Evolutionary conservation across 2,888 invertebrate genomes (phyloP).

Genomic region (Tyria jacobaeae): DNA sequence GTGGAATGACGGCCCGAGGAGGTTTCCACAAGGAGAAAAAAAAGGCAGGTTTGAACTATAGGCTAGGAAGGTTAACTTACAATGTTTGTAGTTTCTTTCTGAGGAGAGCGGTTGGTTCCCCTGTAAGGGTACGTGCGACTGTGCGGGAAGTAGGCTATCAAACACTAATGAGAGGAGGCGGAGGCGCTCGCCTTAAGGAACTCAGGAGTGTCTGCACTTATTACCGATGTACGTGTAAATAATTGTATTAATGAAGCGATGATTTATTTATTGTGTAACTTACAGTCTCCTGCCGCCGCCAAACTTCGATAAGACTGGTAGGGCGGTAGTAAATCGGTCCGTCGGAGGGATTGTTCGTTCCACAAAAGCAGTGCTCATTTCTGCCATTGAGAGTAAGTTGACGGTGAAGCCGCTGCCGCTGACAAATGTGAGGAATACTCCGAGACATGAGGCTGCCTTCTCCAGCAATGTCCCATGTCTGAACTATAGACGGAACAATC

Average conservation of each 20-base stretch:
- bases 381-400: not conserved
- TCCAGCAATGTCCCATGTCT: not conserved
- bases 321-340: not conserved
- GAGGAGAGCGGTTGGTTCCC: too few relatives aligned
- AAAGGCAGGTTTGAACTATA: too few relatives aligned
- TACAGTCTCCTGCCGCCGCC: slow-evolving; percentile 2
- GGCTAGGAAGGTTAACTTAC: slow-evolving; percentile 84
- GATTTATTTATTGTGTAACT: not conserved
- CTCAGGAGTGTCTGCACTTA: too few relatives aligned
- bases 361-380: not conserved
- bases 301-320: not conserved
- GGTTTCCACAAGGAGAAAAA: too few relatives aligned
- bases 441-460: not conserved
- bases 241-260: too few relatives aligned
- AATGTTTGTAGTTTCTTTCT: not conserved
- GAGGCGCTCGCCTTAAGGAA: too few relatives aligned
- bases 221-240: too few relatives aligned
- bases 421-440: not conserved
- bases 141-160: too few relatives aligned
- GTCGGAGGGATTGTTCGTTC: not conserved
- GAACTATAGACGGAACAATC: not conserved
- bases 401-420: not conserved
- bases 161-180: too few relatives aligned
- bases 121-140: too few relatives aligned
- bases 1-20: too few relatives aligned